phyloP scores from a whole-genome alignment of 2,113 vertebrate species.

The Chloropsis cyanopogon region DNA sequence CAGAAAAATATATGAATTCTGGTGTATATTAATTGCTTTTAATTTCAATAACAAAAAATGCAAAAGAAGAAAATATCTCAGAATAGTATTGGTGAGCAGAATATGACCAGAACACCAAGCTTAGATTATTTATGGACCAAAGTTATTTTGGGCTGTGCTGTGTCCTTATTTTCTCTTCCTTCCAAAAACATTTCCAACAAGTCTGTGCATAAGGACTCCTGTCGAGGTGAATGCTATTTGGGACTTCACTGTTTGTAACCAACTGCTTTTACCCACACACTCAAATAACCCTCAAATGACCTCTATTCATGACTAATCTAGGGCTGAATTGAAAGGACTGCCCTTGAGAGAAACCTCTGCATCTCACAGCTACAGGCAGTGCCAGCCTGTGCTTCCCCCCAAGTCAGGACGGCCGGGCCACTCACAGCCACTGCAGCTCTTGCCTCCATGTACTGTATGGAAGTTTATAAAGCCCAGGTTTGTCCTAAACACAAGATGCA shows the following conservation, averaged over 20 bases:
- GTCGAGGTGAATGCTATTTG: not conserved
- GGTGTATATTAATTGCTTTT: not conserved
- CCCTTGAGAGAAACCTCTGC: not conserved
- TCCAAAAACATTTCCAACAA: not conserved
- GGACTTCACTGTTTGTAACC: not conserved
- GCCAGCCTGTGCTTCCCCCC: not conserved
- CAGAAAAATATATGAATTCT: not conserved
- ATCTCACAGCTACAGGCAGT: not conserved
- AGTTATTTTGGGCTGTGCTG: not conserved
- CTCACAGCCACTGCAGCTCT: not conserved
- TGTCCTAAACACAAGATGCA: not conserved
- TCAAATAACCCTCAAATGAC: slow-evolving; percentile 10
- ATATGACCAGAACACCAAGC: not conserved
- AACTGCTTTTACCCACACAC: not conserved
- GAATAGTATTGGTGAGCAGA: not conserved
- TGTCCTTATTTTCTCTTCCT: slow-evolving; percentile 23
- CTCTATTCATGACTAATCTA: not conserved
- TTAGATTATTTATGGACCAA: not conserved
- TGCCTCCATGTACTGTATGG: not conserved
- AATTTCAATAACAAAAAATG: not conserved
- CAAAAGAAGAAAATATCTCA: not conserved
- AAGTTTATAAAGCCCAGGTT: not conserved
- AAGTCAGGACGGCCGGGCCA: not conserved
- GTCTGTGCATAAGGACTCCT: not conserved
- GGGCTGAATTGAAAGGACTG: not conserved